Evolutionary conservation across 2,888 invertebrate genomes (phyloP), one percentile per base, ranked within the genome.

Genomic region (Watsonalla cultraria): DNA sequence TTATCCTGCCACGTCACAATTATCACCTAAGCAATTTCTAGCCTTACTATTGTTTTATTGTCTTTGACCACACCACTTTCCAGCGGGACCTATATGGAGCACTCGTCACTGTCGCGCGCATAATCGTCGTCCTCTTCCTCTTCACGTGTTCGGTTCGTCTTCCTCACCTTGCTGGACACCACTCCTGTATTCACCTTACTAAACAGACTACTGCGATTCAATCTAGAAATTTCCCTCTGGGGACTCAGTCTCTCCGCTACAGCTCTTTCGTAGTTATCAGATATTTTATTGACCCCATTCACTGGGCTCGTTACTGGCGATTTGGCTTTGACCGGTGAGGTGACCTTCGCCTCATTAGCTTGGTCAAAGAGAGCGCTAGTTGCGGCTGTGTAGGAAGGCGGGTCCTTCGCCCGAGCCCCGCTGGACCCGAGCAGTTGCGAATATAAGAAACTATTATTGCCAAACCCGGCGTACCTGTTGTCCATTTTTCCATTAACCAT

Each of bases 41-140:
- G 42, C 42, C 11, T 42, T 42, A 11, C 11, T 42, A 42, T 11
- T 49, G 52, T 47, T 52, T 62, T 66, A 70, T 62, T 66, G 68
- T 65, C 65, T 60, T 58, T 62, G 62, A 66, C 70, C 73, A 62
- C 68, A 66, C 66, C 65, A 68, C 66, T 61, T 63, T 62, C 55
- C 57, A 51, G 39, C 46, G 51, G 51, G 46, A 60, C 75, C 82
- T 88, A 93, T 84, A 93, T 93, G 78, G 93, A 93, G 77, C 93
- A 93, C 75, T 93, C 93, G 74, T 93, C 93, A 70, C 93, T 93
- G 70, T 93, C 93, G 13, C 90, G 80, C 46, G 91, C 91, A 75
- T 91, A 91, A 61, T 91, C 91, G 0, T 90, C 91, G 57, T 91
- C 91, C 5, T 91, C 91, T 5, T 91, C 91, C 9, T 90, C 90